Evolutionary conservation across 2,797 vertebrate species (phyloP).

Genomic region (Tokudaia tokunoshimensis): DNA sequence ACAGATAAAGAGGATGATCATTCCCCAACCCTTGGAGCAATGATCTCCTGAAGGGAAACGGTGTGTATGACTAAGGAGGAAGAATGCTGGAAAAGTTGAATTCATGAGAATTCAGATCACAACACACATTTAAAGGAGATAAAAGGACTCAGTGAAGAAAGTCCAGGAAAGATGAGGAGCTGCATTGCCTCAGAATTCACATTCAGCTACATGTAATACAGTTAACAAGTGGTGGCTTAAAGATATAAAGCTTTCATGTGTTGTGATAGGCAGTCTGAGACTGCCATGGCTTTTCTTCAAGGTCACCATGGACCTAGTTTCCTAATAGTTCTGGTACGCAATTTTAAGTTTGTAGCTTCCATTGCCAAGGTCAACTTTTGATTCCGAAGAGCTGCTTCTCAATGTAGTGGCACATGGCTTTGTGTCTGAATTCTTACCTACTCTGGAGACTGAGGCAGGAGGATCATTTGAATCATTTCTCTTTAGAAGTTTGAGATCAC

Average conservation of each 20-base stretch:
- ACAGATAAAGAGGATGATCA: not conserved
- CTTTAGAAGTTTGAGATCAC: not conserved
- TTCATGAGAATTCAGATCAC: conserved; percentile 39
- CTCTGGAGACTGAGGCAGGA: not conserved
- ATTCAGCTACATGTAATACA: not conserved
- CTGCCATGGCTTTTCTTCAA: not conserved
- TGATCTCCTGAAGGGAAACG: conserved; percentile 27
- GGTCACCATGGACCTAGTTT: not conserved
- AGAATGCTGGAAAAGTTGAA: conserved; percentile 3
- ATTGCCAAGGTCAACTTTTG: conserved; percentile 3
- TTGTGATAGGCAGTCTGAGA: not conserved
- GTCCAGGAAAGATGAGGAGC: not conserved
- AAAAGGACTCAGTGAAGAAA: not conserved
- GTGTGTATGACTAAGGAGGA: not conserved
- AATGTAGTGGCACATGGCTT: no score
- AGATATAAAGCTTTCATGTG: not conserved
- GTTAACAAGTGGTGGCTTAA: not conserved
- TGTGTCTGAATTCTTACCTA: not conserved
- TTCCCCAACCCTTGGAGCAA: not conserved
- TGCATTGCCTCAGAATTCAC: not conserved
- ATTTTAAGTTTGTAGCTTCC: conserved; percentile 1
- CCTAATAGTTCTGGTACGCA: not conserved
- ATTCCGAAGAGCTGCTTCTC: not conserved
- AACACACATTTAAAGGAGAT: not conserved
- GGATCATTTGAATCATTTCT: not conserved